Evolutionary conservation across 2,113 vertebrate genomes (phyloP).

Genomic region (Melanotaenia duboulayi): DNA sequence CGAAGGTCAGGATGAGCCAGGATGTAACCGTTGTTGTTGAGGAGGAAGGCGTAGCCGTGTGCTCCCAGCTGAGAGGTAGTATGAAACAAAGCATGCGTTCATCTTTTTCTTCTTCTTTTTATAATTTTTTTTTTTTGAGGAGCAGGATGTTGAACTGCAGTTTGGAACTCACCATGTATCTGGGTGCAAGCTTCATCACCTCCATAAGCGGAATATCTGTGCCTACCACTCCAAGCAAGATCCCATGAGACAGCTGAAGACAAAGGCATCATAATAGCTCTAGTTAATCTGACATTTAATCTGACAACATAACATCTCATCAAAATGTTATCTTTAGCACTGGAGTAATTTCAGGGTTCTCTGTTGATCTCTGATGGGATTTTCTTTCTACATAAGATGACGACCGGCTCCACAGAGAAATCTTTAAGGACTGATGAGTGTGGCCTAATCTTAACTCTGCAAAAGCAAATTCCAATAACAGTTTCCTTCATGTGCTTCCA

Average conservation of each 20-base stretch:
- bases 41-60: slow-evolving; percentile 95
- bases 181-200: slow-evolving; percentile 91
- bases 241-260: slow-evolving; percentile 91
- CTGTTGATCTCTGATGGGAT: too few species aligned
- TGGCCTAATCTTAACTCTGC: too few species aligned
- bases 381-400: too few species aligned
- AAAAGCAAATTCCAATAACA: too few species aligned
- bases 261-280: not conserved
- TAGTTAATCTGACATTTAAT: not conserved
- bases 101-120: not conserved
- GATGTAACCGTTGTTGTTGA: slow-evolving; percentile 97
- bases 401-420: too few species aligned
- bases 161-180: slow-evolving; percentile 88
- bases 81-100: not conserved
- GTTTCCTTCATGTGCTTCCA: too few species aligned
- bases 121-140: not conserved
- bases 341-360: not conserved
- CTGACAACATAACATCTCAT: not conserved
- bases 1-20: slow-evolving; percentile 95
- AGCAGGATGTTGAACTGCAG: not conserved
- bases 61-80: slow-evolving; percentile 87
- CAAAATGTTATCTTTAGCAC: not conserved
- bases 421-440: too few species aligned
- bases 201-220: slow-evolving; percentile 93
- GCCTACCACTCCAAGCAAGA: slow-evolving; percentile 95